Evolutionary conservation across 2,113 vertebrate species (phyloP), one percentile per base, ranked within the genome.

Genomic region (Hiodon alosoides): DNA sequence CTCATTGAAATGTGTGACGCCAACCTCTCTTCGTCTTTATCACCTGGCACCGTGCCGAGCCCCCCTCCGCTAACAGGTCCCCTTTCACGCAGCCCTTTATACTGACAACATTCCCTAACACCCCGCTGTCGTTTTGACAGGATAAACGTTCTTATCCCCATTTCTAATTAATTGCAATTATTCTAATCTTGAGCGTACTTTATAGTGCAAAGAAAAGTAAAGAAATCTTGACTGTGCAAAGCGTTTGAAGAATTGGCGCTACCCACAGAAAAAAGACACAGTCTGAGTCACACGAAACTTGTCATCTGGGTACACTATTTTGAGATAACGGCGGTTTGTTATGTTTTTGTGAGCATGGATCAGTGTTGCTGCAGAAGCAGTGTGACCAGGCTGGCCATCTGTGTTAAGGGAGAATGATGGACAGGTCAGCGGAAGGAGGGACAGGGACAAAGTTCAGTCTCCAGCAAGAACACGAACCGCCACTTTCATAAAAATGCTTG

Each of bases 11-110:
- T 86, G 83, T 82, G 82, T 86, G 86, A 84, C 72, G 81, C 81
- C 85, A 86, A 85, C 79, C 83, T 86, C 31, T 5, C 31, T 31
- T 31, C 31, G 84, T 80, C 85, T 85, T 85, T 87, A 88, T 89
- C 85, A 83, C 84, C 83, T 79, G 77, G 81, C 71, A 70, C 78
- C 64, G 81, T 80, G 80, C 80, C 79, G 81, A 81, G 83, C 78
- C 54, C 54, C 62, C 5, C 59, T 62, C 17, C 77, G 31, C 75
- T 67, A 82, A 68, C 72, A 83, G 61, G 72, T 74, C 76, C 77
- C 67, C 73, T 77, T 73, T 73, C 69, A 16, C 70, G 73, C 55
- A 74, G n/a, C 76, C 74, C 70, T 17, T n/a, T 79, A 77, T 81
- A 70, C 77, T 82, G 81, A 73, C 77, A 84, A 82, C 86, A 79